A percentile compares a stretch with the other conserved stretches of the same genome.
phyloP scores from a whole-genome alignment of 2,113 vertebrate genomes.

The Hippocampus comes region DNA sequence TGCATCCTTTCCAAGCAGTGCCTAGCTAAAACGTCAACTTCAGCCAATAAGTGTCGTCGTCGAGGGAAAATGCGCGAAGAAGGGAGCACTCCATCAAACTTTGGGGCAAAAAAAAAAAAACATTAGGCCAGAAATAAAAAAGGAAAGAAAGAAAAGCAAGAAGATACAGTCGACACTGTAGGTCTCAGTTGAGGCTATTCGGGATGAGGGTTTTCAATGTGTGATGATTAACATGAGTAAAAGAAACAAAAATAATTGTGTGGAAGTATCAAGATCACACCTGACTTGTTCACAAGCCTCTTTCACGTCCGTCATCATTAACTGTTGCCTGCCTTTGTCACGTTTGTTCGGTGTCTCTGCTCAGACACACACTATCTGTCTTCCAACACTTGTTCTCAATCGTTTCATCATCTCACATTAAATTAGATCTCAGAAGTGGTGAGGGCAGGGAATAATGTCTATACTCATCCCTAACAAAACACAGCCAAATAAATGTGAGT shows the following conservation, averaged over 20 bases:
- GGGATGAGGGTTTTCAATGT: conserved; percentile 20
- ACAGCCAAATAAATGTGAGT: too few species aligned
- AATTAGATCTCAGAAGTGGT: too few species aligned
- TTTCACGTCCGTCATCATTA: conserved; percentile 13
- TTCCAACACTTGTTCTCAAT: too few species aligned
- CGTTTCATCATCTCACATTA: too few species aligned
- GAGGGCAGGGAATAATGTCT: too few species aligned
- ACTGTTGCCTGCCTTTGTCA: not conserved
- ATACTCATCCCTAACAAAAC: too few species aligned
- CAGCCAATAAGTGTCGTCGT: conserved; percentile 19
- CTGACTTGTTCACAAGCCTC: conserved; percentile 3
- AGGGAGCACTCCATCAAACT: conserved; percentile 15
- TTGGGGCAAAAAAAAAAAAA: not conserved
- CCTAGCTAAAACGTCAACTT: conserved; percentile 14
- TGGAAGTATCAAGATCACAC: conserved; percentile 23
- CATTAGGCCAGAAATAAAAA: not conserved
- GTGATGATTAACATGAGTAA: conserved; percentile 24
- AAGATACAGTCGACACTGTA: too few species aligned
- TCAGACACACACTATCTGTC: too few species aligned
- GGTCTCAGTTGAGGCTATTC: not conserved
- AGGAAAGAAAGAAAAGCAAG: not conserved
- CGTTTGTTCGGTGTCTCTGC: conserved; percentile 7
- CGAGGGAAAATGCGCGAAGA: conserved; percentile 27
- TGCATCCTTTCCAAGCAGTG: conserved; percentile 1
- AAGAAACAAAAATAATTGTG: conserved; percentile 13